Base-by-base conservation (phyloP, 2,113 vertebrate species). In the Zosterops lateralis region DNA sequence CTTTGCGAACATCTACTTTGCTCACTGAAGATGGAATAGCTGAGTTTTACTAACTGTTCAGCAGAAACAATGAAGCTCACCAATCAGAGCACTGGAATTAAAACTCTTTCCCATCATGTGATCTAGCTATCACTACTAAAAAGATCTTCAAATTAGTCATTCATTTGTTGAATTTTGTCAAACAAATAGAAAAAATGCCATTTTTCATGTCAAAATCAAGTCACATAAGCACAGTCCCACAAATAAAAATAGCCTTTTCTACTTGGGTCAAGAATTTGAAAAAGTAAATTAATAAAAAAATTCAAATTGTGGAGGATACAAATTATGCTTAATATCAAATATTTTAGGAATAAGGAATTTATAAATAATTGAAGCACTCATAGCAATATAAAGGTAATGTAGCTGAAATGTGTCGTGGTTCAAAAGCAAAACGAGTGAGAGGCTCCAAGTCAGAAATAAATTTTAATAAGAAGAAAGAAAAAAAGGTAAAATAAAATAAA, bases 321-420 rank as follows among this genome's bases (percentile, higher is more conserved):
- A 94, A 74, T 65, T 56, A 17, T 64, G 15, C 9, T 38, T 73
- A 58, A 74, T 80, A 80, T 54, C 19, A 94, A 83, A 84, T 19
- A 56, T 60, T 84, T 75, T 51, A 58, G 8, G 48, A 84, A 80
- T 53, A 94, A 60, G 20, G 4, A 68, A 47, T 91, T 94, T 84
- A 76, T 90, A 65, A 90, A 91, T 89, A 91, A 84, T 76, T 77
- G 26, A 90, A 70, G 11, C 25, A 44, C 26, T 67, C 81, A 75
- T 34, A 83, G 54, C 50, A 66, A 95, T 82, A 73, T 29, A 92
- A 89, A 95, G 61, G 67, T 82, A 94, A 93, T 82, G 54, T 84
- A 64, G 14, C 28, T 95, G 64, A 13, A 96, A 38, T 38, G 38
- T 38, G 38, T 38, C 38, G 10, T 38, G 38, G 38, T 38, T 38